These are phyloP conservation scores for Pipra filicauda DNA, from an alignment of 2,113 vertebrate genomes.

Conservation along the genomic window DNA sequence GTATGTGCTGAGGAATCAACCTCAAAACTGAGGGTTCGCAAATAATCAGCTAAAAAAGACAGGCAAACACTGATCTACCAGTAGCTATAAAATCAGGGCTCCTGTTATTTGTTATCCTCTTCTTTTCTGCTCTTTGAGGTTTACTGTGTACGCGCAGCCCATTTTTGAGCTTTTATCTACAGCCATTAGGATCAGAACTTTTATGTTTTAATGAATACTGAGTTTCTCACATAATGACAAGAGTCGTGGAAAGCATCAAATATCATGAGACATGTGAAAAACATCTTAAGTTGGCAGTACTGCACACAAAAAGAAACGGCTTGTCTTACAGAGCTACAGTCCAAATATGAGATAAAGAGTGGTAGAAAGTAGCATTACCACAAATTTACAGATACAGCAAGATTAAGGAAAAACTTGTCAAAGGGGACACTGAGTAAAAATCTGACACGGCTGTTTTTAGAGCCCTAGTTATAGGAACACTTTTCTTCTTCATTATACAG, in stretches of 20 bases:
- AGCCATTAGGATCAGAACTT: conserved; percentile 31
- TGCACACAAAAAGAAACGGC: conserved; percentile 36
- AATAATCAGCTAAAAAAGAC: background rate
- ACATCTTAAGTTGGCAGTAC: conserved; percentile 16
- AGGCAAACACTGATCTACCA: background rate
- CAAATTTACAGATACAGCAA: conserved; percentile 4
- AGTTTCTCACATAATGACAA: conserved; percentile 48
- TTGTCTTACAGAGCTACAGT: conserved; percentile 23
- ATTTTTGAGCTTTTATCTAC: conserved; percentile 40
- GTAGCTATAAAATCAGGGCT: background rate
- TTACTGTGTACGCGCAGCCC: background rate
- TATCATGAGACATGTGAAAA: conserved; percentile 45
- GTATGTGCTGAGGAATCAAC: background rate
- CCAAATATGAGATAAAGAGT: background rate
- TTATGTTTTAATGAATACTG: conserved; percentile 25
- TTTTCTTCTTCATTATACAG: background rate
- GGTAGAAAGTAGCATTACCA: background rate
- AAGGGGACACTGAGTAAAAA: background rate
- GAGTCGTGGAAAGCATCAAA: conserved; percentile 52
- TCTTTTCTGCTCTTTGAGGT: conserved; percentile 18
- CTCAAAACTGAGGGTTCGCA: background rate
- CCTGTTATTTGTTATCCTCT: background rate
- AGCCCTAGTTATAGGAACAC: background rate
- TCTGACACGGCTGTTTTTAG: rapidly evolving
- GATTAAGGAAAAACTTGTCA: background rate